phyloP scores from a whole-genome alignment of 2,797 vertebrate genomes.

The Peromyscus nudipes region DNA sequence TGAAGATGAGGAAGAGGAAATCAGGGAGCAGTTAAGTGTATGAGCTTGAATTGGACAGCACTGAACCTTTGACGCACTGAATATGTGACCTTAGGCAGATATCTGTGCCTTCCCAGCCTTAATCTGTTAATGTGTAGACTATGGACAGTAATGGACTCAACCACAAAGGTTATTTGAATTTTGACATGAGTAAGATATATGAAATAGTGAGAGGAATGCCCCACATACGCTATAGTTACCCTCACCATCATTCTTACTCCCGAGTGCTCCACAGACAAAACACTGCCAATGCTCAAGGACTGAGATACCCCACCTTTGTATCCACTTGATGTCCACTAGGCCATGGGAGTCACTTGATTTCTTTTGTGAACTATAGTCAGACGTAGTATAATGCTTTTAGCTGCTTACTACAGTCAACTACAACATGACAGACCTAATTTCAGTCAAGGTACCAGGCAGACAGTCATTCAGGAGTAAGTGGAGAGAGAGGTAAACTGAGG shows the following conservation, averaged over 20 bases:
- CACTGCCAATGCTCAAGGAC: too few relatives aligned
- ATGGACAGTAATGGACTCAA: neutral
- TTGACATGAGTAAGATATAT: neutral
- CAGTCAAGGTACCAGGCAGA: fast-evolving
- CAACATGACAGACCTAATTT: neutral
- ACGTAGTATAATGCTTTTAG: neutral
- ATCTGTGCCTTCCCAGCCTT: neutral
- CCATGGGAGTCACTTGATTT: too few relatives aligned
- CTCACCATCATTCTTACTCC: neutral
- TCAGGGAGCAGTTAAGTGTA: neutral
- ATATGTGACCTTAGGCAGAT: neutral
- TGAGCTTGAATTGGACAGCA: neutral
- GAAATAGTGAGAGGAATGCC: neutral
- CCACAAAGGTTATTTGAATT: neutral
- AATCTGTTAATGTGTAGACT: neutral
- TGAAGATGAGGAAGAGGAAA: neutral
- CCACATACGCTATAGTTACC: fast-evolving
- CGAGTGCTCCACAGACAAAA: neutral
- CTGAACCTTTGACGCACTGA: neutral
- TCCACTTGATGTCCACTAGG: too few relatives aligned
- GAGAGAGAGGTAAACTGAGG: neutral
- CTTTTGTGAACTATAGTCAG: neutral
- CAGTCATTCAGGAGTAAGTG: neutral
- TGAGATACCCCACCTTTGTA: neutral
- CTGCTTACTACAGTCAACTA: neutral